A percentile compares a stretch with the other conserved stretches of the same genome.
Evolutionary conservation across 2,113 vertebrate species (phyloP).

Genomic region (Coturnix japonica): DNA sequence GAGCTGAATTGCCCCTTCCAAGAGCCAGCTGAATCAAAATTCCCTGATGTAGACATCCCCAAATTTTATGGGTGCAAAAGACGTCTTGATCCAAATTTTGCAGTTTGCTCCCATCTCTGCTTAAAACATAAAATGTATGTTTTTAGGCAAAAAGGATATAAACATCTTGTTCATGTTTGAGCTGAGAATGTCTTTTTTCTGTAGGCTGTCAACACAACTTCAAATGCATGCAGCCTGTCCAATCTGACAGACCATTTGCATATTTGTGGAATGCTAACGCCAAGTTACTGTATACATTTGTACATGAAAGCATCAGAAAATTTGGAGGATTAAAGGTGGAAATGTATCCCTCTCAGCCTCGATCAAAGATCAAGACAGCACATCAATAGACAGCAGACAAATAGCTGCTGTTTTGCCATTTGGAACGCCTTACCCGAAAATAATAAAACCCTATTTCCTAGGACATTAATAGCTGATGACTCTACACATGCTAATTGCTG

Average conservation of each 20-base stretch:
- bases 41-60: constrained; percentile 65
- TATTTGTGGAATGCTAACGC: constrained; percentile 81
- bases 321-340: constrained; percentile 72
- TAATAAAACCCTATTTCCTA: constrained; percentile 59
- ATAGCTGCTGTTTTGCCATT: constrained; percentile 45
- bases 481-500: constrained; percentile 28
- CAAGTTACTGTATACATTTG: constrained; percentile 77
- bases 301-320: constrained; percentile 74
- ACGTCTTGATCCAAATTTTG: constrained; percentile 68
- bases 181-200: constrained; percentile 76
- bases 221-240: constrained; percentile 74
- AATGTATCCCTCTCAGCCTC: constrained; percentile 64
- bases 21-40: constrained; percentile 68
- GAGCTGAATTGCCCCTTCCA: constrained; percentile 59
- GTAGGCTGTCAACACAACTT: constrained; percentile 76
- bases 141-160: constrained; percentile 72
- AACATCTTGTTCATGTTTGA: constrained; percentile 76
- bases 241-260: constrained; percentile 82
- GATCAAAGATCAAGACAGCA: constrained; percentile 69
- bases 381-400: constrained; percentile 63
- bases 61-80: constrained; percentile 71
- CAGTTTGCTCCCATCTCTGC: constrained; percentile 65
- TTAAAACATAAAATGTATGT: constrained; percentile 77
- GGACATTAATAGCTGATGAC: constrained; percentile 50
- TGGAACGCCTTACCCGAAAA: constrained; percentile 56